Evolutionary conservation across 2,888 invertebrate genomes (phyloP).

Genomic region (Lithophane semibrunnea): DNA sequence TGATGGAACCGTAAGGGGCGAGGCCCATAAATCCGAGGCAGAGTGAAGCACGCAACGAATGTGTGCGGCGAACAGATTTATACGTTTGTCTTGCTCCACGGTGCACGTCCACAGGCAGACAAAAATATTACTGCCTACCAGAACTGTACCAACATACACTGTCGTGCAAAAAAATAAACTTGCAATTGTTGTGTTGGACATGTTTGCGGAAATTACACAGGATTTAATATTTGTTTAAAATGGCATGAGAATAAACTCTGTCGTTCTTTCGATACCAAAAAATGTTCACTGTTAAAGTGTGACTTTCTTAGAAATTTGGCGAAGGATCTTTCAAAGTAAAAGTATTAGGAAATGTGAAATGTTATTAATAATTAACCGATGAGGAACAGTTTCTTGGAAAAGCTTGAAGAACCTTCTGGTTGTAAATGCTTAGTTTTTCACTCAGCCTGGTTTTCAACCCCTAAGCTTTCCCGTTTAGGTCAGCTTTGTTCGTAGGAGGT

Average conservation of each 20-base stretch:
- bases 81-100: conserved; percentile 79
- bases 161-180: conserved; percentile 21
- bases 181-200: conserved; percentile 22
- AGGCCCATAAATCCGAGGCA: conserved; percentile 79
- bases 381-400: not conserved
- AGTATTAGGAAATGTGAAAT: conserved; percentile 2
- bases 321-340: not conserved
- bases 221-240: conserved; percentile 8
- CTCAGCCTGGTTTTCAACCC: not conserved
- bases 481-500: not conserved
- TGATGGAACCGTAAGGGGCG: conserved; percentile 77
- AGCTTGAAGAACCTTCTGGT: conserved; percentile 4
- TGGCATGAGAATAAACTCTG: not conserved
- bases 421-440: conserved; percentile 8
- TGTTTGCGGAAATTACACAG: conserved; percentile 20
- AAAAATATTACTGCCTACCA: conserved; percentile 73
- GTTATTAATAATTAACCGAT: not conserved
- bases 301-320: not conserved
- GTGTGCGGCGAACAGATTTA: conserved; percentile 82
- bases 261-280: not conserved
- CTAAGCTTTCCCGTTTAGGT: not conserved
- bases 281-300: no score
- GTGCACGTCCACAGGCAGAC: conserved; percentile 75
- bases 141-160: conserved; percentile 27
- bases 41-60: conserved; percentile 81